A percentile compares a stretch with the other conserved stretches of the same genome.
phyloP scores from a whole-genome alignment of 2,113 vertebrate genomes.

The Calyptommatus sinebrachiatus region DNA sequence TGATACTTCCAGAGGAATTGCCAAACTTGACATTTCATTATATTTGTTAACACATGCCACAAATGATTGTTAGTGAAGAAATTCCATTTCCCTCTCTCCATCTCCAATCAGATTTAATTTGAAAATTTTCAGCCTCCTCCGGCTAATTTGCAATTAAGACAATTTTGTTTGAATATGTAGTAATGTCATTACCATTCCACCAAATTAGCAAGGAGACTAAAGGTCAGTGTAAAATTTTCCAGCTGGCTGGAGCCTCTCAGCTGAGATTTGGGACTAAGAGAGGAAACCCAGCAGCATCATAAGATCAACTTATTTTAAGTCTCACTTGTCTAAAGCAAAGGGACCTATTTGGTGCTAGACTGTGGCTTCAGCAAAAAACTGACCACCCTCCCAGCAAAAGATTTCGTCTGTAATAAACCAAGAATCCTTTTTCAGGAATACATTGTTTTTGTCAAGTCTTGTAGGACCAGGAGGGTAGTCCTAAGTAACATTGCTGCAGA shows the following conservation, averaged over 20 bases:
- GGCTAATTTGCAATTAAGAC: constrained; percentile 97
- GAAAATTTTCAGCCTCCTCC: constrained; percentile 88
- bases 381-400: constrained; percentile 70
- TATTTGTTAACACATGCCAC: constrained; percentile 96
- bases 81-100: constrained; percentile 86
- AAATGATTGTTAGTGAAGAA: constrained; percentile 89
- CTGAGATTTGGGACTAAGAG: constrained; percentile 84
- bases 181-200: constrained; percentile 97
- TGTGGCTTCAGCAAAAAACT: constrained; percentile 51
- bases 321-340: constrained; percentile 58
- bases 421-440: constrained; percentile 65
- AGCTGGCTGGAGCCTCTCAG: constrained; percentile 92
- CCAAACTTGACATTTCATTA: constrained; percentile 95
- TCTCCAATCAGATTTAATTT: constrained; percentile 90
- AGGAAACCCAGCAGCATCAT: constrained; percentile 68
- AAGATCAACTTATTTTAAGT: constrained; percentile 73
- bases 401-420: constrained; percentile 68
- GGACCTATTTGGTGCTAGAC: constrained; percentile 35
- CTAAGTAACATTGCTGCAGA: constrained; percentile 88
- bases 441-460: constrained; percentile 68
- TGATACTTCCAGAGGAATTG: constrained; percentile 85
- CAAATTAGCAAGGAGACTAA: constrained; percentile 94
- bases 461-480: constrained; percentile 76
- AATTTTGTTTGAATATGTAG: constrained; percentile 98
- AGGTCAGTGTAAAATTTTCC: constrained; percentile 96